phyloP scores from a whole-genome alignment of 37 sponge, comb jelly and placozoan genomes.

The Spongilla lacustris region DNA sequence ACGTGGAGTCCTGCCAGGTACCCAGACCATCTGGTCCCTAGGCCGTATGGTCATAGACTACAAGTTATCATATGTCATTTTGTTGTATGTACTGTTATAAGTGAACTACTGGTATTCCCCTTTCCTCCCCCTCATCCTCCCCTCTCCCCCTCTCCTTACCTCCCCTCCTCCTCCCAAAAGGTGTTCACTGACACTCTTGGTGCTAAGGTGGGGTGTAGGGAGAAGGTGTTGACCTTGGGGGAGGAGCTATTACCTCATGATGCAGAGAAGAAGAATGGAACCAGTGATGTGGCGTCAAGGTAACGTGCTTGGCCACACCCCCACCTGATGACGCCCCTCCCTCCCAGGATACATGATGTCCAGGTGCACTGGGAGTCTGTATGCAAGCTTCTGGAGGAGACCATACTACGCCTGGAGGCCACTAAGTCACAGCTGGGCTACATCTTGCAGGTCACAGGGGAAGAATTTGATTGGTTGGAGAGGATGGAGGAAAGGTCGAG shows the following conservation, averaged over 20 bases:
- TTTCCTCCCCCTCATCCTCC: not conserved
- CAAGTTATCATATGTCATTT: not conserved
- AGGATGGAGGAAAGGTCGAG: not conserved
- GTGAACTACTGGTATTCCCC: not conserved
- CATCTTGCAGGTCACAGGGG: conserved; percentile 32
- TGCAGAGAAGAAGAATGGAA: conserved; percentile 74
- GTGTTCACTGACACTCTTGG: conserved; percentile 26
- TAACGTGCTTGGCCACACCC: not conserved
- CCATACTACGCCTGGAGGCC: conserved; percentile 45
- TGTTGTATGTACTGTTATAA: too few species aligned
- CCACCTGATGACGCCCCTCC: not conserved
- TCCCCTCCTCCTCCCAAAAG: not conserved
- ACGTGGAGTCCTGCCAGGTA: conserved; percentile 69
- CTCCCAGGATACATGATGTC: conserved; percentile 56
- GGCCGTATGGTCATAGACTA: not conserved
- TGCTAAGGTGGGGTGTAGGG: conserved; percentile 26
- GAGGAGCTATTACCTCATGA: conserved; percentile 40
- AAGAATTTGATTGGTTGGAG: conserved; percentile 68
- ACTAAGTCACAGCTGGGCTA: conserved; percentile 47
- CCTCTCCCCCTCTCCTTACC: not conserved
- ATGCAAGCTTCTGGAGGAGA: conserved; percentile 60
- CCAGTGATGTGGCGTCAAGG: conserved; percentile 70
- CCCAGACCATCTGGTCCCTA: not conserved
- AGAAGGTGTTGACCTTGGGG: conserved; percentile 28
- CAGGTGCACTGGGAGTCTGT: conserved; percentile 66